Base-by-base conservation (phyloP, 2,113 vertebrate species). In the Phylloscopus whistleri region DNA sequence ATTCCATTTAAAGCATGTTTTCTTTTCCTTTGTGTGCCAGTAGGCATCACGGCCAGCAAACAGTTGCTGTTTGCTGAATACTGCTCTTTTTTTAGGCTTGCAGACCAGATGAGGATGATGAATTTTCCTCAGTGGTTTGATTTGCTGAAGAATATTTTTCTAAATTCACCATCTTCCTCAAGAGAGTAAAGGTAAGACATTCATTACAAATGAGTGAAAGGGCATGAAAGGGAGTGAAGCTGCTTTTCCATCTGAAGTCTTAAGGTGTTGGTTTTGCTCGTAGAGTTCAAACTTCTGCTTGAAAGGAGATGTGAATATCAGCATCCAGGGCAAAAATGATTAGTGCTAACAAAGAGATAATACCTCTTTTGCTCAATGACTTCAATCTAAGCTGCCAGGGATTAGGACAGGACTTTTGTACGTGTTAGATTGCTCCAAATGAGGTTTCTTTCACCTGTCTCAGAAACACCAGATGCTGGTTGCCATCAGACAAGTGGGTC, bases 101-200 rank as follows among this genome's bases (percentile, higher is more conserved):
- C 98, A 49, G 99, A 99, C 94, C 99, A 99, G 98, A 99, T 99
- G 98, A 98, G 99, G 86, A 97, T 99, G 98, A 99, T 99, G 98
- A 99, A 98, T 87, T 99, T 99, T 95, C 98, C 98, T 94, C 99
- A 99, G 96, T 99, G 99, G 99, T 99, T 99, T 92, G 98, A 99
- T 93, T 97, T 99, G 63, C 97, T 99, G 93, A 98, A 98, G 93
- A 98, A 94, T 91, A 97, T 99, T 96, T 99, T 96, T 98, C 98
- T 46, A 98, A 98, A 96, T 99, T 99, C 97, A 98, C 98, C 21
- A 95, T 99, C 93, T 99, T 99, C 94, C 98, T 99, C 82, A 98
- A 98, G 89, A 98, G 98, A 96, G 98, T 99, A 97, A 99, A 99
- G 98, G 99, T 99, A 97, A 97, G 97, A 33, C 70, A 28, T 83